Base-by-base conservation (phyloP, 1,140 invertebrate species). In the Ips nitidus region DNA sequence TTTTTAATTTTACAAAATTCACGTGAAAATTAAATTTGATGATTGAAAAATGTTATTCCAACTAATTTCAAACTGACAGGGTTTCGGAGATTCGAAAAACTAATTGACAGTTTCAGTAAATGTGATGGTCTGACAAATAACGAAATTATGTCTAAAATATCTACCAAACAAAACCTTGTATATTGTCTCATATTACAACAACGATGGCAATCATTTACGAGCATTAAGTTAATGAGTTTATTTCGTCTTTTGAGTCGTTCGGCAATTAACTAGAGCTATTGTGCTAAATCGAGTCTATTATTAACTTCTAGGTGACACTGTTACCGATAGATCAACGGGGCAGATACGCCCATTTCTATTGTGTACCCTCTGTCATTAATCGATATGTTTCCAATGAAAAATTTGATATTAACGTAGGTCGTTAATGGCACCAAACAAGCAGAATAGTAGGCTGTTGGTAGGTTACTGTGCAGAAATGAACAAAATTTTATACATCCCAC, bases 281-380 rank as follows among this genome's bases (percentile, higher is more conserved):
- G 62, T 64, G 39, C 62, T 64, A 64, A 64, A 64, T 64, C 45
- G 50, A 55, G 50, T 52, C 62, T 64, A 64, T 64, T 53, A 64
- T 64, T 64, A 64, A 64, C 50, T 64, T 64, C 38, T 64, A 64
- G 62, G 62, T 64, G 52, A 64, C 62, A 64, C 62, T n/a, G 52
- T 64, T 64, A 41, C 22, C 50, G 52, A 64, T 64, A 53, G 40
- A 64, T 64, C 41, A n/a, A 41, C 50, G 4, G n/a, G 7, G 7
- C 6, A 8, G 45, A 50, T 50, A 50, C 45, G 6, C 22, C 6
- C 45, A 50, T 6, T 50, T 22, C 45, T 50, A 50, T 50, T 50
- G 45, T 50, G 45, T 50, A 50, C 22, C 22, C 22, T 22, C 22
- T 22, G 22, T 22, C 22, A 22, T 22, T 22, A 22, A 22, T 22